Percentiles rank a stretch among this genome's conserved stretches.
These are phyloP conservation scores for Rhabdomys dilectus DNA, from an alignment of 2,113 vertebrate species.

Conservation along the genomic window DNA sequence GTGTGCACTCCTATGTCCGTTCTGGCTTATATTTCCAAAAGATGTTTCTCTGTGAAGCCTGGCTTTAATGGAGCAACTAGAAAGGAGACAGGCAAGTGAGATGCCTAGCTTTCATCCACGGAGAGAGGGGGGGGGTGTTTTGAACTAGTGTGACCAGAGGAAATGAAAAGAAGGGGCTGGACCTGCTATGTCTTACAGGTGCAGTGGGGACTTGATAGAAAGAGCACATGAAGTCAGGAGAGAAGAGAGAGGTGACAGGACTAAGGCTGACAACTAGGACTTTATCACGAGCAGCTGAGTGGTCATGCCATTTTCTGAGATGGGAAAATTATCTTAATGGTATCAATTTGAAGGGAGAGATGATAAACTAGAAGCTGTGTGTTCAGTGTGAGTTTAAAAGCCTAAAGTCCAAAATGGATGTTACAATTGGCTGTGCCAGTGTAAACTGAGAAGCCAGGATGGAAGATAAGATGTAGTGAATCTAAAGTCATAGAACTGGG, in stretches of 20 bases:
- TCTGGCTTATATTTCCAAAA: slow-evolving; percentile 35
- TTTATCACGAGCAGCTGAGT: neutral
- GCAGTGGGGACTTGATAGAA: neutral
- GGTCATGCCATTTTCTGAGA: slow-evolving; percentile 17
- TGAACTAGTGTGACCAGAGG: neutral
- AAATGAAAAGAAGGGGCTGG: neutral
- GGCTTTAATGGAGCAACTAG: neutral
- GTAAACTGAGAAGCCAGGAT: neutral
- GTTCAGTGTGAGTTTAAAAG: slow-evolving; percentile 29
- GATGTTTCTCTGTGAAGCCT: neutral
- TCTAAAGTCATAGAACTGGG: neutral
- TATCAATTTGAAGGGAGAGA: neutral
- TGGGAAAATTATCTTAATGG: neutral
- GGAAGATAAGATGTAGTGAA: neutral
- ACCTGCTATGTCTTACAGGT: neutral
- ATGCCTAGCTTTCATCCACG: neutral
- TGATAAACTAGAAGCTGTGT: neutral
- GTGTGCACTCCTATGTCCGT: neutral
- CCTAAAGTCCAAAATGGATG: neutral
- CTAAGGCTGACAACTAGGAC: neutral
- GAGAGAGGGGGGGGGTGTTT: neutral
- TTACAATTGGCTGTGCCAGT: neutral
- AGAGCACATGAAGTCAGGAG: neutral
- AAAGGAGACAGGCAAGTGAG: neutral
- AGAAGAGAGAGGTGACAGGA: neutral